Evolutionary conservation across 2,888 invertebrate species (phyloP).

Genomic region (Hedya salicella): DNA sequence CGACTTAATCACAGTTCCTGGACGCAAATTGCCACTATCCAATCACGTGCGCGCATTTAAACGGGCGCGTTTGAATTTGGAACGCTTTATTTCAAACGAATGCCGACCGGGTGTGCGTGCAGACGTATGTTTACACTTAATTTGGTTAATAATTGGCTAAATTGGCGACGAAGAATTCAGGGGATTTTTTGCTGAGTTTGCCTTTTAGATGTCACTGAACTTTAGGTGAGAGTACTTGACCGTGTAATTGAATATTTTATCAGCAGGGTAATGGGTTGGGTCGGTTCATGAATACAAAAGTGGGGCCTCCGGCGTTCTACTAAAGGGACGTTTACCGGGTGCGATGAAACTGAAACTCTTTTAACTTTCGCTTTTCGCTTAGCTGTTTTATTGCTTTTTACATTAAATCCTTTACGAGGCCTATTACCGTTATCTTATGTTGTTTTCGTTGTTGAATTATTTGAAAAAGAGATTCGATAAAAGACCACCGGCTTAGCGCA

Average conservation of each 20-base stretch:
- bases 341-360: conserved; percentile 44
- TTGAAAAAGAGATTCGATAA: conserved; percentile 7
- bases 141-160: conserved; percentile 66
- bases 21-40: conserved; percentile 65
- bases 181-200: conserved; percentile 53
- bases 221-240: conserved; percentile 62
- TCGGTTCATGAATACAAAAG: conserved; percentile 68
- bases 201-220: conserved; percentile 66
- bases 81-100: conserved; percentile 62
- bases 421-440: conserved; percentile 7
- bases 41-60: conserved; percentile 63
- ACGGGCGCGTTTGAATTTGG: conserved; percentile 66
- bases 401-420: conserved; percentile 6
- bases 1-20: conserved; percentile 69
- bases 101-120: conserved; percentile 57
- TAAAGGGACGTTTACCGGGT: conserved; percentile 45
- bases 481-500: conserved; percentile 3
- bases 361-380: conserved; percentile 48
- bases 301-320: conserved; percentile 46
- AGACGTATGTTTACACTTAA: conserved; percentile 72
- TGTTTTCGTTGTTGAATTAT: background rate
- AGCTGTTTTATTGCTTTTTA: conserved; percentile 27
- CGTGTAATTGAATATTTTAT: conserved; percentile 72
- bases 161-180: conserved; percentile 52
- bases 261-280: conserved; percentile 48